Evolutionary conservation across 1,140 invertebrate species (phyloP).

Genomic region (Cyclina sinensis): DNA sequence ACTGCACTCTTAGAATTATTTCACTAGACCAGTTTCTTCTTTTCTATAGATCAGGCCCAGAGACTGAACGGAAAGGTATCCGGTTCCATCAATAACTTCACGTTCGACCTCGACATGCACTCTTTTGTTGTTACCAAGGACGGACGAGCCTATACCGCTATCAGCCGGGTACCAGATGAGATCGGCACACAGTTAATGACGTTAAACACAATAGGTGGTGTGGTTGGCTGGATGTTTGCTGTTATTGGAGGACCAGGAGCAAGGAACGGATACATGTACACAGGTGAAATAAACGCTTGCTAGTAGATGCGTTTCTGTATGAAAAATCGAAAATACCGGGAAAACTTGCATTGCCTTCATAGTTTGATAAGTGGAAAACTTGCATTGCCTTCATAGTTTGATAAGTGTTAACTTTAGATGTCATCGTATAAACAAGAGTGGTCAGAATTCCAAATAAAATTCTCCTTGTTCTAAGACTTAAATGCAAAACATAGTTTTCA

Average conservation of each 20-base stretch:
- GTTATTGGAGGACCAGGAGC: constrained; percentile 90
- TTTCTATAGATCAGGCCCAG: constrained; percentile 90
- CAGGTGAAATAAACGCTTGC: constrained; percentile 88
- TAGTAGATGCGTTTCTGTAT: too few species aligned
- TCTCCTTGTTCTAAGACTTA: too few species aligned
- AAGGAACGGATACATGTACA: constrained; percentile 95
- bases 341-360: too few species aligned
- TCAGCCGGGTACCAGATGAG: constrained; percentile 92
- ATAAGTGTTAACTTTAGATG: too few species aligned
- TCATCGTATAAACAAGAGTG: too few species aligned
- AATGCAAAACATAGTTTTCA: too few species aligned
- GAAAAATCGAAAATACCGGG: too few species aligned
- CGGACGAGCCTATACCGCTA: constrained; percentile 95
- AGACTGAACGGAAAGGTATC: constrained; percentile 94
- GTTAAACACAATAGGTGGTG: constrained; percentile 92
- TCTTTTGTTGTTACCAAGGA: constrained; percentile 96
- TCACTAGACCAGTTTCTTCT: too few species aligned
- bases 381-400: too few species aligned
- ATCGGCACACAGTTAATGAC: constrained; percentile 94
- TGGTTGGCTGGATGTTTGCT: constrained; percentile 97
- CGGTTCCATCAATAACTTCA: constrained; percentile 92
- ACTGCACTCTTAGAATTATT: too few species aligned
- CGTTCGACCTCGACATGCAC: constrained; percentile 94
- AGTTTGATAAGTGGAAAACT: too few species aligned
- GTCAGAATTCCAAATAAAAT: too few species aligned